Conservation (phyloP, 2,888 invertebrate genomes). For the Apodemia mormo region DNA sequence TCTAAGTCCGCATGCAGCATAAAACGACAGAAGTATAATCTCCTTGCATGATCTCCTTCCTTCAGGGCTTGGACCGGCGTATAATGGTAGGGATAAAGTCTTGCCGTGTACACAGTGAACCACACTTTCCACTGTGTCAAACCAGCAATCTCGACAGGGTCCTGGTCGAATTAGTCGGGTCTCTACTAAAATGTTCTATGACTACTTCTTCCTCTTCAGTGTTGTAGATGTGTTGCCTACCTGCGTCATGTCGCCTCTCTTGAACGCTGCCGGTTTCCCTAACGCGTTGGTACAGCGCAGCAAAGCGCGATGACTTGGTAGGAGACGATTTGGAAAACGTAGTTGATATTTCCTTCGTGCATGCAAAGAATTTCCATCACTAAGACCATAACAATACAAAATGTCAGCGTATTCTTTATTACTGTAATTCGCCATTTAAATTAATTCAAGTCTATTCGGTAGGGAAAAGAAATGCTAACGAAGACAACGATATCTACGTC, state of each 20-base stretch:
- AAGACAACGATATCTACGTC: slow-evolving; percentile 5
- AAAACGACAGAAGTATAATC: too few species aligned
- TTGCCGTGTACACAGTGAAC: too few species aligned
- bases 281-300: neutral
- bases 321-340: slow-evolving; percentile 2
- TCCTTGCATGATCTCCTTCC: too few species aligned
- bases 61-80: too few species aligned
- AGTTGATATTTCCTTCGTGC: slow-evolving; percentile 5
- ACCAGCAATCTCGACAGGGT: too few species aligned
- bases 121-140: too few species aligned
- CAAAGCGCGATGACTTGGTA: slow-evolving; percentile 3
- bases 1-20: too few species aligned
- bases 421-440: slow-evolving; percentile 13
- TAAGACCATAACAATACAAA: neutral
- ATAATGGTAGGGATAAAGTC: too few species aligned
- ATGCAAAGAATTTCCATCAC: neutral
- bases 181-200: neutral
- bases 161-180: too few species aligned
- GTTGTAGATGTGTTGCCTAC: slow-evolving; percentile 3
- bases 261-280: neutral
- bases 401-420: slow-evolving; percentile 1
- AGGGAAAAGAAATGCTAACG: neutral
- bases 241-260: slow-evolving; percentile 1
- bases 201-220: neutral
- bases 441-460: neutral